A percentile compares a stretch with the other conserved stretches of the same genome.
phyloP scores from a whole-genome alignment of 1,140 invertebrate genomes.

The Drosophila quadrilineata region DNA sequence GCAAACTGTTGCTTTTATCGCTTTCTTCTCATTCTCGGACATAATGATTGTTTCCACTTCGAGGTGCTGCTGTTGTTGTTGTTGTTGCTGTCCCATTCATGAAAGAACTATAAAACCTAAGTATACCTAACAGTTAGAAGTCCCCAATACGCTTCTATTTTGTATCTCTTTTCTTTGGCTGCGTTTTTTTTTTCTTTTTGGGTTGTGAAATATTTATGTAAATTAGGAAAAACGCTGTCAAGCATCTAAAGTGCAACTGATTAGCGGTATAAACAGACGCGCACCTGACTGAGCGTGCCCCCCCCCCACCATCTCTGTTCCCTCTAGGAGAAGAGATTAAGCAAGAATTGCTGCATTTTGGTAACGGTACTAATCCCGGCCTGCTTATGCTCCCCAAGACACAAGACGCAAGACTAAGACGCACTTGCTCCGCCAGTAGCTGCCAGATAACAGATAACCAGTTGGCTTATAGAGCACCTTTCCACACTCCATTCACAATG shows the following conservation, averaged over 20 bases:
- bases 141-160: conserved; percentile 65
- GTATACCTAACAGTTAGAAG: conserved; percentile 74
- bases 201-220: conserved; percentile 79
- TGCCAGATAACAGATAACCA: not conserved
- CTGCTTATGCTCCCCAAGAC: conserved; percentile 46
- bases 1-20: conserved; percentile 78
- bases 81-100: conserved; percentile 61
- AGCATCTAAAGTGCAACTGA: conserved; percentile 76
- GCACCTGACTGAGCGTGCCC: no score
- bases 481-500: no score
- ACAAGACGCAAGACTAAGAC: conserved; percentile 11
- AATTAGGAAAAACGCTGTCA: conserved; percentile 44
- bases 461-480: no score
- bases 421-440: conserved; percentile 54
- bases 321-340: no score
- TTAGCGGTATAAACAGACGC: conserved; percentile 63
- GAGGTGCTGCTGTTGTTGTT: conserved; percentile 22
- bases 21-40: conserved; percentile 71
- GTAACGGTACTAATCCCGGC: conserved; percentile 54
- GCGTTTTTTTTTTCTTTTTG: conserved; percentile 23
- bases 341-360: conserved; percentile 41
- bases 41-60: conserved; percentile 56
- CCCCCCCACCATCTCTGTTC: no score
- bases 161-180: conserved; percentile 1
- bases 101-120: conserved; percentile 46